Base-by-base conservation (phyloP, 35 echinoderm and acorn worm genomes). In the Strongylocentrotus purpuratus region DNA sequence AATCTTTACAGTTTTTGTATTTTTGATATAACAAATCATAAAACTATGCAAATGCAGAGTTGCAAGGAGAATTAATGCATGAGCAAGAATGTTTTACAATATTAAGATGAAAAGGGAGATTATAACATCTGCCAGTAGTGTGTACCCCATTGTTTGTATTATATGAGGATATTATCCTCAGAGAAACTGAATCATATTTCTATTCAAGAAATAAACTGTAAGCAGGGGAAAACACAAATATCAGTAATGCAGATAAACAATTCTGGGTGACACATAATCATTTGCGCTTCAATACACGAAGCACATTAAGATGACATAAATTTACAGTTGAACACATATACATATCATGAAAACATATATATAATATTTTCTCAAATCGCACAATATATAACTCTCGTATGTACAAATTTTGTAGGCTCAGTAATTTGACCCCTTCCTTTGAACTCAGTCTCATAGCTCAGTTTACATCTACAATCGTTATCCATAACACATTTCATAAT, bases 361-460 rank as follows among this genome's bases (percentile, higher is more conserved):
- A 70, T 70, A 78, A 70, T 70, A 78, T 78, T 78, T 78, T 78
- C 65, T 78, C 65, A 25, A 28, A 78, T 78, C 65, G 20, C 65
- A 78, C 65, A 78, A 78, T 78, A 78, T 78, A 78, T 78, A 78
- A 78, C 65, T 78, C 65, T 78, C 65, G 20, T 78, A 78, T 78
- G 22, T 78, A 78, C 65, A 78, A 31, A 78, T 78, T 78, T 78
- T 25, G 61, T 22, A 5, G 61, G 15, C n/a, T n/a, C n/a, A n/a
- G n/a, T 70, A 70, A 70, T 22, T 28, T 78, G 25, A 78, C 25
- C 20, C 61, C 61, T 15, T n/a, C 8, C 25, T 8, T n/a, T n/a
- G 18, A 28, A 4, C 25, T 78, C 65, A 78, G 65, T 78, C 65
- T 78, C 22, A 0, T 78, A 78, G 5, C 65, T 78, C 65, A n/a